Evolutionary conservation across 2,113 vertebrate species (phyloP), one percentile per base, ranked within the genome.

Genomic region (Manacus vitellinus): DNA sequence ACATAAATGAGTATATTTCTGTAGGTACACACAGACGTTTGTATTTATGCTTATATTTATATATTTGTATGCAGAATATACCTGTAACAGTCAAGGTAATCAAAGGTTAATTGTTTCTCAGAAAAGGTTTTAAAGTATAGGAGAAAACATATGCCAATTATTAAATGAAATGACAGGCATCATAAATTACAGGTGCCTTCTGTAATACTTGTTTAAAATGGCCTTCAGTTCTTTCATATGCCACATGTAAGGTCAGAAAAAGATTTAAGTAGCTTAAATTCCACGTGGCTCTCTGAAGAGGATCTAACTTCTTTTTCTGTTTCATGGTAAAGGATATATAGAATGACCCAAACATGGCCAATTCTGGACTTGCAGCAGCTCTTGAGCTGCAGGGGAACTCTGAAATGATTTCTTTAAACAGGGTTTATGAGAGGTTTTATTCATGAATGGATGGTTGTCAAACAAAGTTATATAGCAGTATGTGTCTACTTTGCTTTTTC

Each of bases 261-360:
- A 66, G 25, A 52, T 46, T 63, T 17, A 44, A 54, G 24, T 82
- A 41, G 35, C 41, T 62, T 63, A 65, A 74, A 33, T 41, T 65
- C 14, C 22, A 74, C 44, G 73, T 51, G 24, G 9, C 22, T 61
- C 12, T 61, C 44, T 73, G 41, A 37, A 61, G 41, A 91, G 23
- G 4, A 47, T 81, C 54, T 41, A 21, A 30, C 24, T 84, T 37
- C 35, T 19, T 90, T 88, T 93, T 37, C n/a, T 66, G 6, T 61
- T 77, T 67, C 11, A 21, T 0, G 4, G 19, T 28, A 6, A 81
- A 54, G 14, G 23, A 12, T n/a, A 25, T 46, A 30, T 15, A 35
- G 10, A 71, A 41, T 0, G 1, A 70, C 8, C 18, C 2, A 5
- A 83, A 55, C 8, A 7, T 24, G 43, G 35, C 58, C 11, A 27